Conservation (phyloP, 2,888 invertebrate genomes). For the Atrina japonica region DNA sequence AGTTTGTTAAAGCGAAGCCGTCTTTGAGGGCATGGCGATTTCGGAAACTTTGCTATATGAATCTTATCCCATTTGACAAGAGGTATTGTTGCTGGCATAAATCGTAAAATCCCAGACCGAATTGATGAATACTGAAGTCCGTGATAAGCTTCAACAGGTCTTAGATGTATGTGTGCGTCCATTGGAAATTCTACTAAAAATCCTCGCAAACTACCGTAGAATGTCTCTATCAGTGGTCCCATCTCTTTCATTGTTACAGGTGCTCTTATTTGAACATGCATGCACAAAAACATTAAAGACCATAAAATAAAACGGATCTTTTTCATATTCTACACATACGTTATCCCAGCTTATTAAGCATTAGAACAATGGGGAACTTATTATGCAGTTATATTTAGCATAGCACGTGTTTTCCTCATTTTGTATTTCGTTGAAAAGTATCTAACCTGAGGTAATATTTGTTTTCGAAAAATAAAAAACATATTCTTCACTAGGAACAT, state of each 20-base stretch:
- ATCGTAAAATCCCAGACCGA: slow-evolving; percentile 92
- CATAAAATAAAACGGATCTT: too few relatives aligned
- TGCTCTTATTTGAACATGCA: not conserved
- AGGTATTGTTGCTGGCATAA: slow-evolving; percentile 97
- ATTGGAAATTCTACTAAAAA: slow-evolving; percentile 72
- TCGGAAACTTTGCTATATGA: slow-evolving; percentile 84
- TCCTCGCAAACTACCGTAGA: slow-evolving; percentile 93
- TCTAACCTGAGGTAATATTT: too few relatives aligned
- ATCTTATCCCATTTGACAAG: slow-evolving; percentile 92
- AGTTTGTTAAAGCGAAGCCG: slow-evolving; percentile 35
- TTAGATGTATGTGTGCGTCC: slow-evolving; percentile 56
- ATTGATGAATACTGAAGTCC: slow-evolving; percentile 97
- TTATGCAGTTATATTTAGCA: too few relatives aligned
- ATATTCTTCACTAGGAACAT: too few relatives aligned
- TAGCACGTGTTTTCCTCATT: too few relatives aligned
- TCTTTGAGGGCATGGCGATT: slow-evolving; percentile 92
- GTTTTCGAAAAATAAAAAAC: too few relatives aligned
- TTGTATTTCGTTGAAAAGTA: too few relatives aligned
- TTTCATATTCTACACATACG: too few relatives aligned
- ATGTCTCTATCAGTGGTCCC: slow-evolving; percentile 81
- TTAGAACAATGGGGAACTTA: too few relatives aligned
- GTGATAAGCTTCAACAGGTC: slow-evolving; percentile 91
- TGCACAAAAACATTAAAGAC: too few relatives aligned
- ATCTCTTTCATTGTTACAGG: slow-evolving; percentile 3
- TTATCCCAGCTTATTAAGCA: too few relatives aligned